Percentiles rank a stretch among this genome's conserved stretches.
Conservation (phyloP, 2,888 invertebrate genomes). For the Helleia helle region DNA sequence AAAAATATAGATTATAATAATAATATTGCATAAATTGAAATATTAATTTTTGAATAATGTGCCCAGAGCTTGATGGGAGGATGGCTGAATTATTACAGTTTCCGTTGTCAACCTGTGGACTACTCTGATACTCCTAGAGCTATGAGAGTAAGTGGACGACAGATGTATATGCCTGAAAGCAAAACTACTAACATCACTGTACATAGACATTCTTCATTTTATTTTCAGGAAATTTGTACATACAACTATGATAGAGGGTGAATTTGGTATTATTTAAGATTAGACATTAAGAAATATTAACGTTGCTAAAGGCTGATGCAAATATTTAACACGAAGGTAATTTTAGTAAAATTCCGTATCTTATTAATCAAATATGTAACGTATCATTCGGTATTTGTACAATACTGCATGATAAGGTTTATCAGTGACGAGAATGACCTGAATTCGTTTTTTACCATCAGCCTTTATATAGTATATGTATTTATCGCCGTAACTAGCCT, state of each 20-base stretch:
- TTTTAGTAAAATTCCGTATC: not conserved
- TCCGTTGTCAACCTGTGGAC: constrained; percentile 93
- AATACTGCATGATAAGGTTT: not conserved
- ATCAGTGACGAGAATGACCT: not conserved
- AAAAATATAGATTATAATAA: too few relatives aligned
- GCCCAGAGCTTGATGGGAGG: constrained; percentile 88
- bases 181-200: constrained; percentile 58
- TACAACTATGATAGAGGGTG: constrained; percentile 23
- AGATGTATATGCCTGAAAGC: constrained; percentile 26
- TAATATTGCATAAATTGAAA: not conserved
- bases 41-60: constrained; percentile 41
- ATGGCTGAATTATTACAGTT: constrained; percentile 92
- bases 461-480: not conserved
- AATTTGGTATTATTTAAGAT: constrained; percentile 17
- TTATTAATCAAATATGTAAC: not conserved
- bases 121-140: constrained; percentile 86
- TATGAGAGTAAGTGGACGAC: constrained; percentile 81
- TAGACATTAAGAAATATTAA: constrained; percentile 10
- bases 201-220: constrained; percentile 47
- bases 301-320: constrained; percentile 6
- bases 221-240: constrained; percentile 42
- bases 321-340: not conserved
- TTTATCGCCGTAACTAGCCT: not conserved
- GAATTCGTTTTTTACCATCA: not conserved
- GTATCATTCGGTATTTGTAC: not conserved